Evolutionary conservation across 2,888 invertebrate genomes (phyloP).

Genomic region (Agriopis marginaria): DNA sequence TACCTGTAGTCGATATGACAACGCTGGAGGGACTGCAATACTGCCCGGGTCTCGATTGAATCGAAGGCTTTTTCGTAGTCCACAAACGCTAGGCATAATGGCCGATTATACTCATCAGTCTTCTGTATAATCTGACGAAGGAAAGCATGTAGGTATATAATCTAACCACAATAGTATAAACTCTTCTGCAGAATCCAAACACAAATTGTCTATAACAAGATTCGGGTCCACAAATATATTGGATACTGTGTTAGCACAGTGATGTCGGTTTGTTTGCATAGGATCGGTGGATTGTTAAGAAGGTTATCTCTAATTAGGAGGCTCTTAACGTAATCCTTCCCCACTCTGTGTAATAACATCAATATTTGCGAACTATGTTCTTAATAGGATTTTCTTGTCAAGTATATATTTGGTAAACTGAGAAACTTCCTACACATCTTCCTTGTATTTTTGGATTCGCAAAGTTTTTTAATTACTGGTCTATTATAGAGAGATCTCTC

Average conservation of each 20-base stretch:
- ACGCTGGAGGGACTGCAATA: no score
- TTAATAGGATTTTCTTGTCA: constrained; percentile 54
- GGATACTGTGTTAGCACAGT: constrained; percentile 43
- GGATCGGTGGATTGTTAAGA: constrained; percentile 74
- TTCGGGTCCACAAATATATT: constrained; percentile 38
- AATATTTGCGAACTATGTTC: constrained; percentile 56
- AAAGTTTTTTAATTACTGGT: neutral
- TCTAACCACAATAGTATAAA: constrained; percentile 4
- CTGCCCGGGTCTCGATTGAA: no score
- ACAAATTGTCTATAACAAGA: constrained; percentile 32
- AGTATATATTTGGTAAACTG: constrained; percentile 18
- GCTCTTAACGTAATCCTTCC: constrained; percentile 77
- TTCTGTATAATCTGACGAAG: no score
- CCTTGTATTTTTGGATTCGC: neutral
- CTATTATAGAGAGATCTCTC: no score
- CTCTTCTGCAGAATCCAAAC: constrained; percentile 16
- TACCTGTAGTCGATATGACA: no score
- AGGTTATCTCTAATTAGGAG: constrained; percentile 79
- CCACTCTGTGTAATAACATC: constrained; percentile 65
- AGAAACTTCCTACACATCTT: constrained; percentile 5
- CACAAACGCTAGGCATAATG: no score
- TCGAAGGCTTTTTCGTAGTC: no score
- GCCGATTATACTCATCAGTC: no score
- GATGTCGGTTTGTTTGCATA: constrained; percentile 74
- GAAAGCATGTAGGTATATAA: no score